These are phyloP conservation scores for Altica lythri DNA, from an alignment of 2,888 invertebrate species.

Conservation along the genomic window DNA sequence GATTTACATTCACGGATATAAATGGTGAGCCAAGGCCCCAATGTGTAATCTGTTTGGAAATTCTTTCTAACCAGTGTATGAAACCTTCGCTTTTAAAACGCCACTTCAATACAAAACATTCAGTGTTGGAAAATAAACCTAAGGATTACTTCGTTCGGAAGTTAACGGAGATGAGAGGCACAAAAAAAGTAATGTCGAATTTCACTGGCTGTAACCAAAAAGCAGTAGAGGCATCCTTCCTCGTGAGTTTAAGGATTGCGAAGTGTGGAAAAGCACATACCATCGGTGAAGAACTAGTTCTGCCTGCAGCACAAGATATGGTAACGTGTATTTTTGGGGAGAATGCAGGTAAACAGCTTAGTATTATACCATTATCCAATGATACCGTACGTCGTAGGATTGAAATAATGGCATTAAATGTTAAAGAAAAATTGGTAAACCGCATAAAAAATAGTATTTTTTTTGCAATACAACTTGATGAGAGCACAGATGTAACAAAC, in stretches of 20 bases:
- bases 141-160: constrained; percentile 6
- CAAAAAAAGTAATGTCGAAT: not conserved
- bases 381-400: constrained; percentile 8
- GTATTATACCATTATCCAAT: not conserved
- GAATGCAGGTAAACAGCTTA: constrained; percentile 11
- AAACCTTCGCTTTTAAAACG: not conserved
- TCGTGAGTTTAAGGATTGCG: too few species aligned
- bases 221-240: too few species aligned
- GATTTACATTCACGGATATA: not conserved
- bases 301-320: too few species aligned
- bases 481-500: constrained; percentile 15
- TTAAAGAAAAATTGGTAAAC: constrained; percentile 11
- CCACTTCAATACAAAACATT: not conserved
- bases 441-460: constrained; percentile 11
- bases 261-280: too few species aligned
- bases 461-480: constrained; percentile 14
- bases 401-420: constrained; percentile 11
- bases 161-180: constrained; percentile 4
- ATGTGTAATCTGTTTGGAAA: not conserved
- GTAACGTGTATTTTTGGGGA: constrained; percentile 5
- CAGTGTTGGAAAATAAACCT: not conserved
- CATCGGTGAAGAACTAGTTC: too few species aligned
- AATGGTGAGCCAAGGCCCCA: not conserved
- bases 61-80: not conserved
- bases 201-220: not conserved